Evolutionary conservation across 2,888 invertebrate species (phyloP).

Genomic region (Leptarthrus brevirostris): DNA sequence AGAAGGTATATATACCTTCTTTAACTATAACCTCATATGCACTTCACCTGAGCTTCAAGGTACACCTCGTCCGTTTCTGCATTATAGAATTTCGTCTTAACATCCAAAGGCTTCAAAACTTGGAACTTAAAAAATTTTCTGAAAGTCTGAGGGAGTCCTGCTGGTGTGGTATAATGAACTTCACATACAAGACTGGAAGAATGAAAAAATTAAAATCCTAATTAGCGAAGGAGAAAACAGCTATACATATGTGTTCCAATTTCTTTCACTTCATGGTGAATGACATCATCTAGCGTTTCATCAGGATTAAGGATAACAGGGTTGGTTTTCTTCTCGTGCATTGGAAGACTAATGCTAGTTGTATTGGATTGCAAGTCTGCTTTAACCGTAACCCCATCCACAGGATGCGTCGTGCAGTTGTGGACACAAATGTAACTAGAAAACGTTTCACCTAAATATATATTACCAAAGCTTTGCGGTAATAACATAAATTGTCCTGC

Average conservation of each 20-base stretch:
- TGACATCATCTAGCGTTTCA: constrained; percentile 92
- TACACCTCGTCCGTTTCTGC: constrained; percentile 85
- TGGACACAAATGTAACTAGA: constrained; percentile 97
- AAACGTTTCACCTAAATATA: constrained; percentile 98
- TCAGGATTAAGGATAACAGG: constrained; percentile 77
- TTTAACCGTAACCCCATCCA: constrained; percentile 69
- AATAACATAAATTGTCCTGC: constrained; percentile 90
- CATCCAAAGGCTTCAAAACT: constrained; percentile 97
- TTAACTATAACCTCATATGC: too few relatives aligned
- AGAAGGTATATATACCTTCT: too few relatives aligned
- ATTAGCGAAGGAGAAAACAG: not conserved
- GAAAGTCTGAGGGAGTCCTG: constrained; percentile 83
- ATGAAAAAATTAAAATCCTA: not conserved
- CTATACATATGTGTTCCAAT: constrained; percentile 96
- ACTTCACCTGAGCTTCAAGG: constrained; percentile 76
- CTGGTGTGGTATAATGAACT: constrained; percentile 86
- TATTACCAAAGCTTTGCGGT: constrained; percentile 97
- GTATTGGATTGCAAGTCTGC: constrained; percentile 94
- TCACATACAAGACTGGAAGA: constrained; percentile 89
- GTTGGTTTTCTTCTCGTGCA: constrained; percentile 74
- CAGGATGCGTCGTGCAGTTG: constrained; percentile 89
- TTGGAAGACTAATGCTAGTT: constrained; percentile 85
- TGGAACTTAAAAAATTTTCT: constrained; percentile 98
- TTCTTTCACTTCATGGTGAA: constrained; percentile 99
- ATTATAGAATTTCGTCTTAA: constrained; percentile 98